Evolutionary conservation across 92 coral and sea anemone genomes (phyloP).

Genomic region (Porites divaricata): DNA sequence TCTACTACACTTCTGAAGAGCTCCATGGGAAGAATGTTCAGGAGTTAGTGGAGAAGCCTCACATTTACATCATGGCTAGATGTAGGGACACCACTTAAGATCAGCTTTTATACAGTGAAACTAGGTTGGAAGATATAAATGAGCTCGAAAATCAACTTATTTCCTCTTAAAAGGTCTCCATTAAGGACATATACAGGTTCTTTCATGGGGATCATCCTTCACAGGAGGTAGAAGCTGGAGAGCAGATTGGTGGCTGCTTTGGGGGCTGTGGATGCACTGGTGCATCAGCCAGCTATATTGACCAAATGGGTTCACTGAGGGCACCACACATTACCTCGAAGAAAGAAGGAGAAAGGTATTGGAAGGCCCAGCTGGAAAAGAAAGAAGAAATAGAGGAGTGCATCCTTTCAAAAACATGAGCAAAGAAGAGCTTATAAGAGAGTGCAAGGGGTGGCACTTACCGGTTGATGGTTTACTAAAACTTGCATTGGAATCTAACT

Average conservation of each 20-base stretch:
- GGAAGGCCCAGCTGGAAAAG: no score
- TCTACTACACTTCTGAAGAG: constrained; percentile 1
- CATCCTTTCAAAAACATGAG: constrained; percentile 22
- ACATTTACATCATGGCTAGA: neutral
- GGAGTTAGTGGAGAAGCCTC: constrained; percentile 9
- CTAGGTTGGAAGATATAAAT: neutral
- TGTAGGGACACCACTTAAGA: constrained; percentile 8
- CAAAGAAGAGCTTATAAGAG: constrained; percentile 15
- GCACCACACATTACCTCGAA: constrained; percentile 18
- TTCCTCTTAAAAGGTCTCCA: neutral
- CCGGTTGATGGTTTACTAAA: constrained; percentile 3
- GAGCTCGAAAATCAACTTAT: neutral
- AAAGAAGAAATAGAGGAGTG: constrained; percentile 22
- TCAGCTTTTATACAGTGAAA: constrained; percentile 6
- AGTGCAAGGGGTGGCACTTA: constrained; percentile 21
- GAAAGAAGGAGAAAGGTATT: constrained; percentile 8
- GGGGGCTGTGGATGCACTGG: constrained; percentile 5
- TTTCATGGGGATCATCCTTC: constrained; percentile 27
- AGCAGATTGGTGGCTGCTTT: neutral
- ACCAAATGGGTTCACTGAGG: neutral
- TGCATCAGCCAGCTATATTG: neutral
- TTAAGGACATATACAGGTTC: neutral
- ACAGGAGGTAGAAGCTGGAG: constrained; percentile 2
- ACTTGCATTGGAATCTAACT: constrained; percentile 2
- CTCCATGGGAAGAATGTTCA: constrained; percentile 2